Evolutionary conservation across 1,140 invertebrate species (phyloP), one percentile per base, ranked within the genome.

Genomic region (Elysia chlorotica): DNA sequence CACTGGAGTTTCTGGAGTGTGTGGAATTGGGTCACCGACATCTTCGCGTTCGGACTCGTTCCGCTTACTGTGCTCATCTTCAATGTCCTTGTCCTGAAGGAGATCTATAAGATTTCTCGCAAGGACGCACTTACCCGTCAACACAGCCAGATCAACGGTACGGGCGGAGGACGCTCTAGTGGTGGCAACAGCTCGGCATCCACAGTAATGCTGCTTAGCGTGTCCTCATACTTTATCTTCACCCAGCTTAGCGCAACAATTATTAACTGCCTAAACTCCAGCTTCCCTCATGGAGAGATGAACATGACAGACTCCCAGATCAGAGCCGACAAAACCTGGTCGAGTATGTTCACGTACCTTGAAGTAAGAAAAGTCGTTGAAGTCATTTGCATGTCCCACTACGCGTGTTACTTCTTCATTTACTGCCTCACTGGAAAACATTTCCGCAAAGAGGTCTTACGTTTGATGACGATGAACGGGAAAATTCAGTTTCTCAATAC

Each of bases 371-470:
- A 77, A 65, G 73, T 86, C n/a, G 69, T 85, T 14, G 78, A 85
- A 41, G 77, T 78, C 56, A 72, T 86, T 17, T 79, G 83, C 62
- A 65, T 85, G 23, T 83, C 85, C 1, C 84, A 85, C 71, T 85
- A 78, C 72, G 79, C 80, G n/a, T 81, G 76, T 66, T 85, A 86
- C 71, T 78, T 85, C 53, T 76, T 82, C 71, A 80, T 86, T 31
- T 86, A 86, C 69, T 76, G 75, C 25, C 63, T 78, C 1, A 85
- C 84, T 5, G 83, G 85, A 19, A 74, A 77, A 59, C 75, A 78
- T 62, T 86, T 85, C 66, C 79, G 84, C 25, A 74, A 79, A 37
- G 79, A 85, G 68, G 74, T 85, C n/a, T 17, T 76, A 4, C 74
- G 71, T 30, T 61, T 76, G 25, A 2, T 76, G 2, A 76, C 77